Evolutionary conservation across 1,140 invertebrate species (phyloP), one percentile per base, ranked within the genome.

Genomic region (Bicyclus anynana): DNA sequence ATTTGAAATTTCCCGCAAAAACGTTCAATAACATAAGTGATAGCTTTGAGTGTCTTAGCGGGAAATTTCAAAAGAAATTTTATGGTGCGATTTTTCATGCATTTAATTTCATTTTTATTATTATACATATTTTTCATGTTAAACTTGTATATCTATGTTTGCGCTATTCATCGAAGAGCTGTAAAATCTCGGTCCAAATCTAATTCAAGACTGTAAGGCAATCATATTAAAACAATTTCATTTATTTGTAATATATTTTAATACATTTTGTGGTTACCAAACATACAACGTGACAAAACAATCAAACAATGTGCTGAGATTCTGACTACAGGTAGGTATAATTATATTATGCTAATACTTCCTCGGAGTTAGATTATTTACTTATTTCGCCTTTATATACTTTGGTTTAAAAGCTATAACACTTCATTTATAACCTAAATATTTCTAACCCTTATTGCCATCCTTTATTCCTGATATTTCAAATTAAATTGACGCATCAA

Each of bases 391-490:
- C 3, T 38, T 38, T 14, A 4, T 38, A 44, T 44, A 20, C 4
- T 44, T 44, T 20, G 40, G 0, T 44, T 20, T 20, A 44, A 44
- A 44, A 16, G 14, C 16, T 16, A 7, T 14, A 5, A 38, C 20
- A 44, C 40, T 7, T 12, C 2, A 20, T 10, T 33, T 10, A 20
- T 44, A 44, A 9, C 2, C 10, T 21, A 20, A 10, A 44, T 20
- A 44, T 44, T 10, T 44, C 17, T 21, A 44, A 21, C 3, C 37
- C 40, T 44, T 44, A 44, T 20, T 44, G 40, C 40, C 17, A 44
- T 44, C 17, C 37, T 40, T 40, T 40, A 44, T 44, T 44, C 40
- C 40, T 44, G 40, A 44, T 44, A 44, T 44, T 44, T 2, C 40
- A n/a, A 44, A 20, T 20, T 18, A 20, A 44, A 44, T 44, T 44